A percentile compares a stretch with the other conserved stretches of the same genome.
phyloP scores from a whole-genome alignment of 2,888 invertebrate genomes.

The Erpobdella octoculata region DNA sequence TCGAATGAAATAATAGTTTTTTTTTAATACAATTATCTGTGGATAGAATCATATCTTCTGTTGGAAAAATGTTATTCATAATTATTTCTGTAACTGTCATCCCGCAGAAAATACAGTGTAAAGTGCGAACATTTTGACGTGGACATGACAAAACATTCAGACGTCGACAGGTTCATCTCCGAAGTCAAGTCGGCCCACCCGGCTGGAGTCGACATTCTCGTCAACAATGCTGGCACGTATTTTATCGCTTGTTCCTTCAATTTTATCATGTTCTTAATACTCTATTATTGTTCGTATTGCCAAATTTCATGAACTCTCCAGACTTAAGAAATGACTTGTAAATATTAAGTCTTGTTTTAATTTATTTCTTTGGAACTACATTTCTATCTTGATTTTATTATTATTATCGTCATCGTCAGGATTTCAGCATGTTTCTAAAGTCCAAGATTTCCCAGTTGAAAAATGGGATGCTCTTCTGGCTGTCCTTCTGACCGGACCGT shows the following conservation, averaged over 20 bases:
- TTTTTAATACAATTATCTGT: no score
- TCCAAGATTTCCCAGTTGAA: conserved; percentile 44
- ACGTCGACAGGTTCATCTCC: conserved; percentile 33
- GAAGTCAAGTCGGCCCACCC: conserved; percentile 33
- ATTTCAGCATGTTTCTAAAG: conserved; percentile 39
- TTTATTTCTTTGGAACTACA: no score
- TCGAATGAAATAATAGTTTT: not conserved
- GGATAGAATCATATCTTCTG: no score
- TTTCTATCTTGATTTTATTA: not conserved
- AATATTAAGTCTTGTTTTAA: no score
- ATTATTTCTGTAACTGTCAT: not conserved
- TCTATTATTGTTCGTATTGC: no score
- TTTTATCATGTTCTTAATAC: no score
- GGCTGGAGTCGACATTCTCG: conserved; percentile 42
- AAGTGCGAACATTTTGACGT: conserved; percentile 30
- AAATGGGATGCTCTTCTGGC: conserved; percentile 45
- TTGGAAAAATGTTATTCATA: no score
- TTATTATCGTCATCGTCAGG: conserved; percentile 33
- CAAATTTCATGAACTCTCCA: no score
- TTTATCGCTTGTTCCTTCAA: no score
- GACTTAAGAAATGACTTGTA: no score
- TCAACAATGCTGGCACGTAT: conserved; percentile 44
- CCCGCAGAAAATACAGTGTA: conserved; percentile 24
- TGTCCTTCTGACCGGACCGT: conserved; percentile 43
- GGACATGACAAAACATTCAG: conserved; percentile 35